Conservation (phyloP, 1,140 invertebrate species). For the Pseudomyrmex concolor region DNA sequence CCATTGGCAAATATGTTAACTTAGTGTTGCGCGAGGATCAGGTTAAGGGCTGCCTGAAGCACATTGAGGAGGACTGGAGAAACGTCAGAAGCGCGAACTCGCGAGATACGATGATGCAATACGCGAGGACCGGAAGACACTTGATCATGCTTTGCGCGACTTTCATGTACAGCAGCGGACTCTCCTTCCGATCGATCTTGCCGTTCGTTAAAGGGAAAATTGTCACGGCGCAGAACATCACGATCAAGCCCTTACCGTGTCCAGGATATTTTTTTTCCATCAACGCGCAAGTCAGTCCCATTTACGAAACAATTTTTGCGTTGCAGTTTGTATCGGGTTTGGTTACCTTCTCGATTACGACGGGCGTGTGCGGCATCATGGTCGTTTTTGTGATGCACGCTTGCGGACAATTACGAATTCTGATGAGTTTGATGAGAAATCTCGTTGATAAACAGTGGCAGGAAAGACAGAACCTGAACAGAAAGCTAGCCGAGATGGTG, state of each 20-base stretch:
- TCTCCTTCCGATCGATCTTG: slow-evolving; percentile 73
- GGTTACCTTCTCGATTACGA: slow-evolving; percentile 66
- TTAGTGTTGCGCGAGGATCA: slow-evolving; percentile 62
- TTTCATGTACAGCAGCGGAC: slow-evolving; percentile 76
- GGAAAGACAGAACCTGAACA: neutral
- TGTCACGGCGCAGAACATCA: slow-evolving; percentile 45
- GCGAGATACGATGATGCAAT: slow-evolving; percentile 63
- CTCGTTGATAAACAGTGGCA: slow-evolving; percentile 3
- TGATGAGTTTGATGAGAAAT: slow-evolving; percentile 40
- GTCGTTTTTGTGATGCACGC: slow-evolving; percentile 68
- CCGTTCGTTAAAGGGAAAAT: slow-evolving; percentile 60
- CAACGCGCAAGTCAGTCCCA: slow-evolving; percentile 60
- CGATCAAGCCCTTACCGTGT: slow-evolving; percentile 63
- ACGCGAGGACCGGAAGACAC: slow-evolving; percentile 70
- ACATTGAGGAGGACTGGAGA: slow-evolving; percentile 74
- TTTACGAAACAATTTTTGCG: slow-evolving; percentile 67
- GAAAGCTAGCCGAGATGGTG: slow-evolving; percentile 11
- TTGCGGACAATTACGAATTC: slow-evolving; percentile 69
- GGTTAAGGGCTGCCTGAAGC: slow-evolving; percentile 70
- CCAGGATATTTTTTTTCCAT: slow-evolving; percentile 66
- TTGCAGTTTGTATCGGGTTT: slow-evolving; percentile 67
- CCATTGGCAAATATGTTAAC: slow-evolving; percentile 69
- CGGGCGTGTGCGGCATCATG: slow-evolving; percentile 63
- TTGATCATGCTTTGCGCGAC: slow-evolving; percentile 65
- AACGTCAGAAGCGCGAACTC: slow-evolving; percentile 3